phyloP scores from a whole-genome alignment of 2,888 invertebrate genomes.

The Crepidodera aurea region DNA sequence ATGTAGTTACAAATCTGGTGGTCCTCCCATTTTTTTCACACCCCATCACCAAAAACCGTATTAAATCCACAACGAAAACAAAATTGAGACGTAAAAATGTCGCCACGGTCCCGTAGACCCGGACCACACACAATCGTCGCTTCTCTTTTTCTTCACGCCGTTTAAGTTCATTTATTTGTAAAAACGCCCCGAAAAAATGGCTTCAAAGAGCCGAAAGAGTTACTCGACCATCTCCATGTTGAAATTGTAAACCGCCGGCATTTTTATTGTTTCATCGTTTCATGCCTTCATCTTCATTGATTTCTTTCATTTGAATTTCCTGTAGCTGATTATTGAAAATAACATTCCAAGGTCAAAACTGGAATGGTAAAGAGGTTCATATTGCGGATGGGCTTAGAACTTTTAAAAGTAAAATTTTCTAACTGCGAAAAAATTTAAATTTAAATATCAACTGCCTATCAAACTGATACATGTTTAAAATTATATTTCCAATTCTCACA shows the following conservation, averaged over 20 bases:
- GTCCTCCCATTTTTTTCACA: neutral
- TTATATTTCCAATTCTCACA: no score
- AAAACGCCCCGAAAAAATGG: conserved; percentile 17
- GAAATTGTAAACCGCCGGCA: conserved; percentile 25
- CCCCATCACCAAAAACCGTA: conserved; percentile 1
- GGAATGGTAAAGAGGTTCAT: no score
- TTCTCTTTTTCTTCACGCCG: neutral
- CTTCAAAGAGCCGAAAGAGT: conserved; percentile 16
- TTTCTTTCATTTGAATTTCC: conserved; percentile 13
- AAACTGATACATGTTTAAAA: no score
- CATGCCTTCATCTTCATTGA: conserved; percentile 11
- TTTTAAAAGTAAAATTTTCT: no score
- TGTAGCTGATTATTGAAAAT: neutral
- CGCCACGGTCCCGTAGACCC: conserved; percentile 18
- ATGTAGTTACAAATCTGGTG: neutral
- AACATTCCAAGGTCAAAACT: no score
- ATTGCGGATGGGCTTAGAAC: no score
- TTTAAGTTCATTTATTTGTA: conserved; percentile 13
- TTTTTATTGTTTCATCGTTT: conserved; percentile 15
- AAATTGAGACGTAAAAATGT: conserved; percentile 19
- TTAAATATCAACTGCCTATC: no score
- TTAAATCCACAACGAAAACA: conserved; percentile 12
- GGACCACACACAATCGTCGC: conserved; percentile 15
- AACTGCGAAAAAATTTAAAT: no score
- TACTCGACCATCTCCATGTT: conserved; percentile 17